Conservation (phyloP, 2,888 invertebrate genomes). For the Anagyrus pseudococci region DNA sequence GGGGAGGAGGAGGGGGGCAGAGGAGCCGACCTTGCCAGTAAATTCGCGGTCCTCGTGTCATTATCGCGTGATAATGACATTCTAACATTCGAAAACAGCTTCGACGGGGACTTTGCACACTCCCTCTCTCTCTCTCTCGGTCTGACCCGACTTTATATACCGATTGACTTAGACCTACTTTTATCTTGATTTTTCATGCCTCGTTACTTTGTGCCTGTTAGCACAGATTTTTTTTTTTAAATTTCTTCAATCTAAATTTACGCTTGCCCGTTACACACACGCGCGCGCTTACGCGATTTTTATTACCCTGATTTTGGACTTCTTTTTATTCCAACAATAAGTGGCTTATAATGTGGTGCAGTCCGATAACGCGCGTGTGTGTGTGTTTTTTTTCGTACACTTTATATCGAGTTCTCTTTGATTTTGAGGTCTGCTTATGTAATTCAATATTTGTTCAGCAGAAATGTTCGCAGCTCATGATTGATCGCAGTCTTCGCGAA, state of each 20-base stretch:
- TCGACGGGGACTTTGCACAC: background rate
- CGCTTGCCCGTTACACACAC: too few species aligned
- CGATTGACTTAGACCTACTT: conserved; percentile 4
- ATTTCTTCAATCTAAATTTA: background rate
- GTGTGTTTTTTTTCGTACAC: too few species aligned
- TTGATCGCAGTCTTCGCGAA: too few species aligned
- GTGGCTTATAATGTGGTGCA: too few species aligned
- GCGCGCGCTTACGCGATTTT: too few species aligned
- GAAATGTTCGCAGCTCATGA: too few species aligned
- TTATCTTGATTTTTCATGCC: background rate
- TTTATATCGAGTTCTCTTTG: too few species aligned
- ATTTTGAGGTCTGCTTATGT: too few species aligned
- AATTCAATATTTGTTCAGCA: too few species aligned
- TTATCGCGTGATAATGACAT: conserved; percentile 44
- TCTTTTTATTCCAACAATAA: too few species aligned
- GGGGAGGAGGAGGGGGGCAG: conserved; percentile 16
- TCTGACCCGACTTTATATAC: background rate
- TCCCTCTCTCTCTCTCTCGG: background rate
- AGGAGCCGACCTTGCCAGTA: conserved; percentile 42
- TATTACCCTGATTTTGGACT: too few species aligned
- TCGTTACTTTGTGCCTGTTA: background rate
- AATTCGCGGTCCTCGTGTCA: conserved; percentile 43
- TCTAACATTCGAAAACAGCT: conserved; percentile 38
- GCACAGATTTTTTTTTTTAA: conserved; percentile 2
- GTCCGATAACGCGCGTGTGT: too few species aligned